Base-by-base conservation (phyloP, 1,140 invertebrate species). In the Danaus plexippus region DNA sequence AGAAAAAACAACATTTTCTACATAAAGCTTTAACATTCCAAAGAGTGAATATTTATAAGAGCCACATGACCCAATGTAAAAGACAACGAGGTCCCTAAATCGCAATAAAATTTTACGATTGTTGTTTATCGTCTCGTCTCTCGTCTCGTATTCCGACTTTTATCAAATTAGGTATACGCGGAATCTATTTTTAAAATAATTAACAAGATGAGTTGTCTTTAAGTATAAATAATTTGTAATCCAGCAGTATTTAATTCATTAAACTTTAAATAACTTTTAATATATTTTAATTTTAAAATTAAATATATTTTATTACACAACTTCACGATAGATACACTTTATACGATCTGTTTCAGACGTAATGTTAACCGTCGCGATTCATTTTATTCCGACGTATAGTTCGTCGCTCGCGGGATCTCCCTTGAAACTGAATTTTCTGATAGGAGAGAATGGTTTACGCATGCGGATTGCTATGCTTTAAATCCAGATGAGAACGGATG, bases 401-500 rank as follows among this genome's bases (percentile, higher is more conserved):
- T 66, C 62, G 57, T 54, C 69, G 72, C 47, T 52, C 63, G 47
- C 55, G 50, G 56, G 52, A 50, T 64, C 67, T 66, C 54, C 59
- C 53, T 60, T 63, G 56, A 50, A 63, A 84, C 80, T 84, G 75
- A 80, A 67, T 68, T 59, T 61, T 75, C 61, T 75, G 65, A 68
- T 72, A 70, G 63, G 68, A 67, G 50, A 52, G 67, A 56, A 43
- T 67, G 58, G 46, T 76, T 61, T 69, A 80, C 78, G 80, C 80
- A 80, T 84, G 80, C 80, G 80, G 66, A 68, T 57, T 65, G 60
- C 56, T 61, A 54, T 71, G 60, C 64, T 66, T 65, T 72, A 68
- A 73, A 70, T 67, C 64, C 72, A 69, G 74, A 73, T 72, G 76
- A 73, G 69, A 63, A 63, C 63, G 63, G 66, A 80, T 75, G 64